phyloP scores from a whole-genome alignment of 2,888 invertebrate genomes.

The Luperina nickerlii region DNA sequence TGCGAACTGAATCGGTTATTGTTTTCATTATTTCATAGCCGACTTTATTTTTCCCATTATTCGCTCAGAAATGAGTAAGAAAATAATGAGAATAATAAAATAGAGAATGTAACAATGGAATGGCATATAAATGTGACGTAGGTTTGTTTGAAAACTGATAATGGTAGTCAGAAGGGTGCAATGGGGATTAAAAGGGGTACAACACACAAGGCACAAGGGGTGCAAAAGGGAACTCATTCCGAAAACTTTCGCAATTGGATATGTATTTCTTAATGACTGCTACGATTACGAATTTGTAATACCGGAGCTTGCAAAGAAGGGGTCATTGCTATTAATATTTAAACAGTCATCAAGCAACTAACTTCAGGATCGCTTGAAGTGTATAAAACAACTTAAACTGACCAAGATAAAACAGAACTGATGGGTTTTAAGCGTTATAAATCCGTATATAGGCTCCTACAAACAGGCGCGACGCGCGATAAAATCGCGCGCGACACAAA shows the following conservation, averaged over 20 bases:
- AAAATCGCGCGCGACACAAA: too few relatives aligned
- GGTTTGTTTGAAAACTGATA: slow-evolving; percentile 17
- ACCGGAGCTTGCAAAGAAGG: background rate
- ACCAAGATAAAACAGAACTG: background rate
- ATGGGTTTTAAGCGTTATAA: too few relatives aligned
- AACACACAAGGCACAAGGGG: background rate
- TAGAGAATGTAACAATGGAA: slow-evolving; percentile 21
- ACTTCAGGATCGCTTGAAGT: background rate
- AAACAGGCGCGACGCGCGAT: too few relatives aligned
- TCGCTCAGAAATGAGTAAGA: background rate
- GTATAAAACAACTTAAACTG: too few relatives aligned
- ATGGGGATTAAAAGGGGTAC: slow-evolving; percentile 12
- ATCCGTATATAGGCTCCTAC: background rate
- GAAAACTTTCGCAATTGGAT: background rate
- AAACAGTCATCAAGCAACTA: background rate
- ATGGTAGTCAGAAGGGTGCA: slow-evolving; percentile 11
- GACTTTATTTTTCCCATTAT: slow-evolving; percentile 3
- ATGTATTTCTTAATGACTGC: background rate
- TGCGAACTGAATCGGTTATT: slow-evolving; percentile 31
- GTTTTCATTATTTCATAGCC: slow-evolving; percentile 38
- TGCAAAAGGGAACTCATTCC: background rate
- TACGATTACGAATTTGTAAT: background rate
- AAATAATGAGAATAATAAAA: slow-evolving; percentile 28
- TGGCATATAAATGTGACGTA: slow-evolving; percentile 28
- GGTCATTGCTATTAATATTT: background rate